phyloP scores from a whole-genome alignment of 2,113 vertebrate species.

The Alaudala cheleensis region DNA sequence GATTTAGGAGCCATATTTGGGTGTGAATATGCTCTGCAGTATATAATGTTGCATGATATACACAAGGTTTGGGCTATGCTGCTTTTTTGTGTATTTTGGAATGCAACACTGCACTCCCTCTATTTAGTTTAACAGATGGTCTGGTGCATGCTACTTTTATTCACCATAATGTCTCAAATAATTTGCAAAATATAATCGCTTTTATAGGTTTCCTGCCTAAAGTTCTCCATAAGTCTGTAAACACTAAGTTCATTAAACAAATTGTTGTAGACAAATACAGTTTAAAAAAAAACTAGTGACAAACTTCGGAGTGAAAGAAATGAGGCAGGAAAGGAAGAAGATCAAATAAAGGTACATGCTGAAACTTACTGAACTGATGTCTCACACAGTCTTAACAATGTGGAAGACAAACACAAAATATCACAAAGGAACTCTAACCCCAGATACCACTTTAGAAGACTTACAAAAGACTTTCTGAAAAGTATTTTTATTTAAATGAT shows the following conservation, averaged over 20 bases:
- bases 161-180: not conserved
- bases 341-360: not conserved
- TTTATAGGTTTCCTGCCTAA: not conserved
- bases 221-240: not conserved
- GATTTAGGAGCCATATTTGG: conserved; percentile 1
- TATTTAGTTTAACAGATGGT: not conserved
- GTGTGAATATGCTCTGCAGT: not conserved
- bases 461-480: not conserved
- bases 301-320: not conserved
- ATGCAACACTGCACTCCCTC: fast-evolving
- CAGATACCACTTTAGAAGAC: not conserved
- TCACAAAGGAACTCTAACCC: not conserved
- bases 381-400: not conserved
- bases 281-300: too few relatives aligned
- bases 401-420: not conserved
- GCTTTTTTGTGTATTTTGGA: not conserved
- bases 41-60: not conserved
- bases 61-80: not conserved
- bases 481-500: conserved; percentile 1
- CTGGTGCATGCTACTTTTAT: not conserved
- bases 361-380: not conserved
- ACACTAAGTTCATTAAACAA: not conserved
- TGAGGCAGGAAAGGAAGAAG: not conserved
- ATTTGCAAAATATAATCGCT: not conserved
- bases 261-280: not conserved